Evolutionary conservation across 2,888 invertebrate genomes (phyloP), one percentile per base, ranked within the genome.

Genomic region (Eilema sororculum): DNA sequence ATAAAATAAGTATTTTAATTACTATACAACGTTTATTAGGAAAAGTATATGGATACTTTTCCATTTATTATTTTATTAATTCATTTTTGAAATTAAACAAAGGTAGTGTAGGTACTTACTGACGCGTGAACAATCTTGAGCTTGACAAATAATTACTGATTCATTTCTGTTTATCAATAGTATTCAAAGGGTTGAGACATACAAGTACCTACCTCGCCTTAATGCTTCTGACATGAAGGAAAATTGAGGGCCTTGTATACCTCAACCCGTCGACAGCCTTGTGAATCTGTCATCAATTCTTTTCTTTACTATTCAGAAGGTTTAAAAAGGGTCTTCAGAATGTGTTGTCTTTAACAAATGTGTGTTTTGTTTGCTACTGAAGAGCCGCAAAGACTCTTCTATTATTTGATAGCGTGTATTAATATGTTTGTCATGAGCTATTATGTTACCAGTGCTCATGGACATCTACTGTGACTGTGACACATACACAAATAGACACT

Each of bases 201-300:
- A 57, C 28, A 65, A 56, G 64, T 56, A 30, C 52, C 10, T 41
- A 28, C 46, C 4, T 13, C 3, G 6, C 56, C 56, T 28, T 62
- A 63, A 63, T 70, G 70, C 58, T 62, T 58, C 63, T 62, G 70
- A 66, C 62, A 46, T 58, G 20, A 46, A 66, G 24, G 62, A 46
- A 67, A 66, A 69, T 65, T 58, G 65, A 16, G 24, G 25, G 24
- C 62, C 70, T 67, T 70, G 58, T 70, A 57, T 58, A 61, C 24
- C 59, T 69, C 64, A 64, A 60, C 60, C 12, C 30, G 30, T 65
- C 12, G 33, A 25, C 16, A 58, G 30, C 46, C 24, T 57, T 66
- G 70, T 67, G 58, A 20, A 63, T 57, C 37, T 67, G 70, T 67
- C 70, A 63, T 63, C 70, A 66, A 70, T 67, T 70, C 41, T 62